Percentiles rank a stretch among this genome's conserved stretches.
These are phyloP conservation scores for Ericerus pela DNA, from an alignment of 1,140 invertebrate genomes.

Conservation along the genomic window DNA sequence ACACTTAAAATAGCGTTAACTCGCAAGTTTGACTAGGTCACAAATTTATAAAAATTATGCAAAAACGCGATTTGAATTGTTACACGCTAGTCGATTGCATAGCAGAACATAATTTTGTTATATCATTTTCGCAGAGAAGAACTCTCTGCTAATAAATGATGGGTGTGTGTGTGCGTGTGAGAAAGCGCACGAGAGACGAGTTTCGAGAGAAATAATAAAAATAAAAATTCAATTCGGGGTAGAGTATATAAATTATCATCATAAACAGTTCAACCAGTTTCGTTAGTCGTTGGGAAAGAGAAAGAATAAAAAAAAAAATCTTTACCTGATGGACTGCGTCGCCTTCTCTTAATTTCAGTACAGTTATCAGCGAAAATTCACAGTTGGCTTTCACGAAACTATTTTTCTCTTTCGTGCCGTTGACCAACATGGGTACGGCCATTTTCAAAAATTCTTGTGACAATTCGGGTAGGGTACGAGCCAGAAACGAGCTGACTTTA, in stretches of 20 bases:
- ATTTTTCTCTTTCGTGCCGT: slow-evolving; percentile 96
- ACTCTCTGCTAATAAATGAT: too few species aligned
- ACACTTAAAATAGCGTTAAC: too few species aligned
- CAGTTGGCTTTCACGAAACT: slow-evolving; percentile 83
- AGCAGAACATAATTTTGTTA: too few species aligned
- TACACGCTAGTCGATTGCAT: too few species aligned
- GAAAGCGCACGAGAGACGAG: too few species aligned
- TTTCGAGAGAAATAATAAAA: too few species aligned
- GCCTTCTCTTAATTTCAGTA: slow-evolving; percentile 62
- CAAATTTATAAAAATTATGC: too few species aligned
- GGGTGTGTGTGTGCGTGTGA: too few species aligned
- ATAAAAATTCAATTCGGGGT: too few species aligned
- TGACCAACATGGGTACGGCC: slow-evolving; percentile 78
- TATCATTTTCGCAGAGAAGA: too few species aligned
- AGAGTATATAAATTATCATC: background rate
- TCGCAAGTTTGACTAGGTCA: too few species aligned
- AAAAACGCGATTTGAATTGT: too few species aligned
- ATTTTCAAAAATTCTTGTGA: slow-evolving; percentile 57
- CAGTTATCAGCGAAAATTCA: slow-evolving; percentile 73
- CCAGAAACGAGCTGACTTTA: slow-evolving; percentile 56
- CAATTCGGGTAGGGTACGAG: slow-evolving; percentile 42
- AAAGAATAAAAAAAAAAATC: background rate
- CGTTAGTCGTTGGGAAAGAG: background rate
- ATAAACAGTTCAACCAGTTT: background rate
- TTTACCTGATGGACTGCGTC: slow-evolving; percentile 51